phyloP scores from a whole-genome alignment of 2,113 vertebrate genomes.

The Strix uralensis region DNA sequence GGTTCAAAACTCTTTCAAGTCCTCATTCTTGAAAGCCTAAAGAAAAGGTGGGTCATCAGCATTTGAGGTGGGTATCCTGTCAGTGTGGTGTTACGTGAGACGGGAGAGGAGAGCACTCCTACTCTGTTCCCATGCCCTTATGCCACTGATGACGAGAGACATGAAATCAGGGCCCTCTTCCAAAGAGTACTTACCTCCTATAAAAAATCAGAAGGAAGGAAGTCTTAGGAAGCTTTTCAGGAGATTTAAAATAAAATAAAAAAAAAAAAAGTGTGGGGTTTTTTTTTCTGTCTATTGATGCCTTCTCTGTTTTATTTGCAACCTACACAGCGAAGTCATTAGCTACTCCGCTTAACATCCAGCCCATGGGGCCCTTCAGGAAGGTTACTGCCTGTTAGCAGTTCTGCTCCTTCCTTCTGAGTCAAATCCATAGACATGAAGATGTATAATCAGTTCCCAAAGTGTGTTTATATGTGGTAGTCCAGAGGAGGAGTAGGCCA shows the following conservation, averaged over 20 bases:
- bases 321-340: not conserved
- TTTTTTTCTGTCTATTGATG: too few species aligned
- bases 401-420: not conserved
- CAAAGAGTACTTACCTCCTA: not conserved
- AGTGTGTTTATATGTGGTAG: not conserved
- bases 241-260: not conserved
- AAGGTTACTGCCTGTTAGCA: not conserved
- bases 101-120: not conserved
- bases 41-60: not conserved
- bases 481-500: not conserved
- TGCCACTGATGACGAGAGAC: not conserved
- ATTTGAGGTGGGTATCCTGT: not conserved
- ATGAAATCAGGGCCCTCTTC: not conserved
- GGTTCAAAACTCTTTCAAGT: not conserved
- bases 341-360: not conserved
- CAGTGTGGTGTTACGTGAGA: too few species aligned
- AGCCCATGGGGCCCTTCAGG: not conserved
- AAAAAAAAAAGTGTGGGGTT: not conserved
- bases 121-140: not conserved
- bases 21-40: not conserved
- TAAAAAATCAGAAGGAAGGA: not conserved
- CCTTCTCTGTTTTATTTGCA: not conserved
- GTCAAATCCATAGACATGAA: not conserved
- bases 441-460: not conserved
- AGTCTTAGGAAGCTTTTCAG: not conserved